Conservation (phyloP, 1,140 invertebrate genomes). For the Acromyrmex heyeri region DNA sequence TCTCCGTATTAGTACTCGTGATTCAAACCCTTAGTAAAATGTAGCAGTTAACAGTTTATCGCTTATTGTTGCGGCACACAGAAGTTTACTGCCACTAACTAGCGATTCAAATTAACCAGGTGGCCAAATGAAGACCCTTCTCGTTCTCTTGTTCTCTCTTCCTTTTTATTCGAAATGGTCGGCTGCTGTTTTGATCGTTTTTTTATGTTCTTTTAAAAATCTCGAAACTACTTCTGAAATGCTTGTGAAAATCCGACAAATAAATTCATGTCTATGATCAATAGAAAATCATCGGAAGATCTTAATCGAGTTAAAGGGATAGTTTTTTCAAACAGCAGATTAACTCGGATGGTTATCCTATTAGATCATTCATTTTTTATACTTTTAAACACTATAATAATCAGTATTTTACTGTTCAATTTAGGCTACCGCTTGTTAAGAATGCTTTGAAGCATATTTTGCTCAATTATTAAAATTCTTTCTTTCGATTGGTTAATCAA, state of each 20-base stretch:
- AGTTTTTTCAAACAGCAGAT: slow-evolving; percentile 7
- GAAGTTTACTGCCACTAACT: slow-evolving; percentile 14
- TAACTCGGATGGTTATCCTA: slow-evolving; percentile 23
- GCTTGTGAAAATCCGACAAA: neutral
- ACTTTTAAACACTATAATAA: slow-evolving; percentile 24
- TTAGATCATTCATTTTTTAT: neutral
- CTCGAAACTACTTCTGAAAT: neutral
- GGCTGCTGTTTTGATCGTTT: neutral
- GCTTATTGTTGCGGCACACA: neutral
- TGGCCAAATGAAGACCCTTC: neutral
- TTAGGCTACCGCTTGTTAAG: too few relatives aligned
- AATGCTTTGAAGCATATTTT: too few relatives aligned
- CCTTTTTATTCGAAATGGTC: neutral
- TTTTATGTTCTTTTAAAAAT: neutral
- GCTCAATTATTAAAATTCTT: too few relatives aligned
- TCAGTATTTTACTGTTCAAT: neutral
- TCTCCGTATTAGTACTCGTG: neutral
- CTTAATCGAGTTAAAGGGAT: neutral
- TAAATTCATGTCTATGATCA: neutral
- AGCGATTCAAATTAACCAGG: slow-evolving; percentile 8
- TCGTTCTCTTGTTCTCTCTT: neutral
- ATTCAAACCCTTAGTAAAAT: neutral
- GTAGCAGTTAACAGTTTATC: neutral
- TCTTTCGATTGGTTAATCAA: too few relatives aligned
- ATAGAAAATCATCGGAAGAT: slow-evolving; percentile 30